Conservation (phyloP, 2,797 vertebrate genomes). For the Leptoclinus maculatus region DNA sequence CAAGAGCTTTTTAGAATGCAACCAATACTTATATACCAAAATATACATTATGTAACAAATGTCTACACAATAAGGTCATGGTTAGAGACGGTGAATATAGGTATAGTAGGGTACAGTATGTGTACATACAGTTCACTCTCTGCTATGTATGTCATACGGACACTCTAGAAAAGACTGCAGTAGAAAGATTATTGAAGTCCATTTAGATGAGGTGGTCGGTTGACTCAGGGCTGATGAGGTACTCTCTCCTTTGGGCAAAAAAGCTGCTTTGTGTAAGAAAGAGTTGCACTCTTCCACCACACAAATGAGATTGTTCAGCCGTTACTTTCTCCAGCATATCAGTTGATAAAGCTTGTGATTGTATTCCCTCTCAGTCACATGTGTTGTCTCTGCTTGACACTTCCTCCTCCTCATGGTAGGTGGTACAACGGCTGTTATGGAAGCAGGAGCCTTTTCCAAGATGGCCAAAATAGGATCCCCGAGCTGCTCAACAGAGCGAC, state of each 20-base stretch:
- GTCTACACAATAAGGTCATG: background rate
- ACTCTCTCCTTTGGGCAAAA: background rate
- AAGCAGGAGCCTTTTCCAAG: constrained; percentile 67
- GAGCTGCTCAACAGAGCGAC: constrained; percentile 38
- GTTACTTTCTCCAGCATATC: constrained; percentile 29
- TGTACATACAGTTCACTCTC: background rate
- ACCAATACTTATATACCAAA: background rate
- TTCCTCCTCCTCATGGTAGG: constrained; percentile 74
- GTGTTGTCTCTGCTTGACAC: constrained; percentile 81
- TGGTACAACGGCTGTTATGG: constrained; percentile 75
- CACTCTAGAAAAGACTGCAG: background rate
- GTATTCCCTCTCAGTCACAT: constrained; percentile 67
- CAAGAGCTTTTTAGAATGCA: background rate
- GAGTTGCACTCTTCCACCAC: constrained; percentile 10
- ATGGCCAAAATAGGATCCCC: constrained; percentile 45
- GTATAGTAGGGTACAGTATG: background rate
- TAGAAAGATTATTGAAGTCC: background rate
- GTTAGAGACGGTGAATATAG: background rate
- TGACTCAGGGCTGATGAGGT: background rate
- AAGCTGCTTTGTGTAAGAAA: constrained; percentile 11
- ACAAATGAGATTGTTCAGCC: constrained; percentile 27
- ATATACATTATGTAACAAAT: background rate
- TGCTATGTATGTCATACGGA: background rate
- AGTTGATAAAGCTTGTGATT: constrained; percentile 46
- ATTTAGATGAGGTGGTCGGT: constrained; percentile 11